phyloP scores from a whole-genome alignment of 2,797 vertebrate species.

The Pagetopsis macropterus region DNA sequence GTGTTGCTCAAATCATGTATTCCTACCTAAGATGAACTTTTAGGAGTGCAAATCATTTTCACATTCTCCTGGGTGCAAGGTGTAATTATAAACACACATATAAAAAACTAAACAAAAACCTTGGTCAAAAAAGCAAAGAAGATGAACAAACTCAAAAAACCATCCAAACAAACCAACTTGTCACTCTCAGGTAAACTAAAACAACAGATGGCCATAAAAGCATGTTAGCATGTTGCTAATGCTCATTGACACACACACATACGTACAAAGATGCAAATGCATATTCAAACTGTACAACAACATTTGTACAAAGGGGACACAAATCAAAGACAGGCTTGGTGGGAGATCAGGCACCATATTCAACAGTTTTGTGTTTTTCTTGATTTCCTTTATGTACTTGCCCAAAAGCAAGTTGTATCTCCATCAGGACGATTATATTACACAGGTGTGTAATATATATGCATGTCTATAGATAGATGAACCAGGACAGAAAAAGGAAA shows the following conservation, averaged over 20 bases:
- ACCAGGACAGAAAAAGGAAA: slow-evolving; percentile 6
- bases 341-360: slow-evolving; percentile 83
- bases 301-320: slow-evolving; percentile 66
- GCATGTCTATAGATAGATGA: background rate
- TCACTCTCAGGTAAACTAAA: slow-evolving; percentile 34
- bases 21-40: slow-evolving; percentile 7
- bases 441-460: slow-evolving; percentile 62
- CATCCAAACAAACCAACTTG: slow-evolving; percentile 28
- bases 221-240: slow-evolving; percentile 48
- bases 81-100: background rate
- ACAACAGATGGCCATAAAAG: slow-evolving; percentile 32
- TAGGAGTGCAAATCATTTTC: background rate
- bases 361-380: slow-evolving; percentile 42
- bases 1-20: background rate
- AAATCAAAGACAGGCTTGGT: slow-evolving; percentile 75
- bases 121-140: background rate
- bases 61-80: background rate
- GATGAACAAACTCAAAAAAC: slow-evolving; percentile 4
- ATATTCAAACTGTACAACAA: slow-evolving; percentile 61
- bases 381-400: slow-evolving; percentile 38
- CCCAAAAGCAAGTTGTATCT: slow-evolving; percentile 58
- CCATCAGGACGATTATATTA: slow-evolving; percentile 57
- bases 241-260: slow-evolving; percentile 55
- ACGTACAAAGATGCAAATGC: slow-evolving; percentile 59
- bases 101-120: background rate